Percentiles rank a stretch among this genome's conserved stretches.
Conservation (phyloP, 2,113 vertebrate genomes). For the Scomber colias region DNA sequence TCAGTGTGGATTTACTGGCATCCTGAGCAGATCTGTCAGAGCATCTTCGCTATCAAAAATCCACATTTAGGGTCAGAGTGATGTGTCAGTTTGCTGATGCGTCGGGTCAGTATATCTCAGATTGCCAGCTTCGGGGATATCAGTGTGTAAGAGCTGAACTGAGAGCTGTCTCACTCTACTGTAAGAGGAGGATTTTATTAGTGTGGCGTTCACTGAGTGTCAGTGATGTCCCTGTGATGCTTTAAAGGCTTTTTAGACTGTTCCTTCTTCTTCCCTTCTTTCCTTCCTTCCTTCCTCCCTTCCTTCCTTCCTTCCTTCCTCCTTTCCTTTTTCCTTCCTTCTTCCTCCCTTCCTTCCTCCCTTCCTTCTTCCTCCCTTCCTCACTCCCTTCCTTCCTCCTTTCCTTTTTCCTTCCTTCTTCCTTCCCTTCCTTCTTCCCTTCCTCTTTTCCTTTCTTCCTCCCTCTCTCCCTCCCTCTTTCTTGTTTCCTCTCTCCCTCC, state of each 20-base stretch:
- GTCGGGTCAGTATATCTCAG: conserved; percentile 25
- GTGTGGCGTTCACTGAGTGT: conserved; percentile 14
- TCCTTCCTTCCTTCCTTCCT: too few species aligned
- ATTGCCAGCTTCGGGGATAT: conserved; percentile 16
- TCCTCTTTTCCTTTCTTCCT: too few species aligned
- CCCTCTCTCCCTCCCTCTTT: too few species aligned
- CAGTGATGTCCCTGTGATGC: conserved; percentile 6
- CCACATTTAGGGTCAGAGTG: conserved; percentile 33
- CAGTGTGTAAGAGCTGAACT: conserved; percentile 9
- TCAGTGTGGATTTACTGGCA: conserved; percentile 9
- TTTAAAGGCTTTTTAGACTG: background rate
- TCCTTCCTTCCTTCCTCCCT: too few species aligned
- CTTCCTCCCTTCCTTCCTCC: too few species aligned
- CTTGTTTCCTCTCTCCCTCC: too few species aligned
- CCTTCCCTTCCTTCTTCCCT: too few species aligned
- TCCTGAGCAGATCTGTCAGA: conserved; percentile 5
- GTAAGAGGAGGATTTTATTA: conserved; percentile 13
- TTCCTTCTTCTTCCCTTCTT: too few species aligned
- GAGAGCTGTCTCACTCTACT: conserved; percentile 12
- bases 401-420: too few species aligned
- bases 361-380: too few species aligned
- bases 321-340: too few species aligned
- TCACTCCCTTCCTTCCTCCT: too few species aligned
- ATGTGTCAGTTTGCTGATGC: conserved; percentile 38
- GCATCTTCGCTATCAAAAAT: conserved; percentile 21